A percentile compares a stretch with the other conserved stretches of the same genome.
phyloP scores from a whole-genome alignment of 2,797 vertebrate species.

The Trachurus trachurus region DNA sequence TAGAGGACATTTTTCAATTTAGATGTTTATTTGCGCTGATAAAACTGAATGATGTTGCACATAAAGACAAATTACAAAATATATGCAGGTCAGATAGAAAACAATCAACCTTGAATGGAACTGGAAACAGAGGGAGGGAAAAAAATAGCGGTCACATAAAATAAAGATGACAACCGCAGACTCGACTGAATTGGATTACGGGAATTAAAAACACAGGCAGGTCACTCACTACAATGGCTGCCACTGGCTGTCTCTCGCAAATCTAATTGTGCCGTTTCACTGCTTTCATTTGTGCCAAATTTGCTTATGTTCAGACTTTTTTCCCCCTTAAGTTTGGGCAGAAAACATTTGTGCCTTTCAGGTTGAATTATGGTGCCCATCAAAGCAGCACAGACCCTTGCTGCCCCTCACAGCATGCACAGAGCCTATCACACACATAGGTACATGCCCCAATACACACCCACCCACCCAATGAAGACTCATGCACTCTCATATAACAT shows the following conservation, averaged over 20 bases:
- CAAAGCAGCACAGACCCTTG: conserved; percentile 34
- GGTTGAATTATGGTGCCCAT: conserved; percentile 55
- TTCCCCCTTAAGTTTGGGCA: conserved; percentile 17
- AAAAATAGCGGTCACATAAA: conserved; percentile 17
- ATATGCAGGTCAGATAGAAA: neutral
- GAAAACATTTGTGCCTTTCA: conserved; percentile 51
- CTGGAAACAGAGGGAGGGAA: no score
- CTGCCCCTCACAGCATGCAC: conserved; percentile 30
- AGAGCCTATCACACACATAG: conserved; percentile 26
- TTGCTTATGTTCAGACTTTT: conserved; percentile 7
- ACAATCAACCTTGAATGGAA: conserved; percentile 8
- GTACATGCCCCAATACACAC: neutral
- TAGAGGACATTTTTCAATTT: conserved; percentile 8
- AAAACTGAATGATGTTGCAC: neutral
- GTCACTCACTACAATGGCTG: conserved; percentile 14
- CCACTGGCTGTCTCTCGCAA: neutral
- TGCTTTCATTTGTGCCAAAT: conserved; percentile 35
- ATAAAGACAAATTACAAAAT: conserved; percentile 6
- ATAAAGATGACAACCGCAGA: conserved; percentile 21
- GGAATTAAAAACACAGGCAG: conserved; percentile 43
- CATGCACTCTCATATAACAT: no score
- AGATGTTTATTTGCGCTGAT: conserved; percentile 19
- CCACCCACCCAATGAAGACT: neutral
- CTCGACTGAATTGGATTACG: conserved; percentile 33
- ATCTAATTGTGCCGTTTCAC: conserved; percentile 36